phyloP scores from a whole-genome alignment of 2,113 vertebrate species.

The Symphodus melops region DNA sequence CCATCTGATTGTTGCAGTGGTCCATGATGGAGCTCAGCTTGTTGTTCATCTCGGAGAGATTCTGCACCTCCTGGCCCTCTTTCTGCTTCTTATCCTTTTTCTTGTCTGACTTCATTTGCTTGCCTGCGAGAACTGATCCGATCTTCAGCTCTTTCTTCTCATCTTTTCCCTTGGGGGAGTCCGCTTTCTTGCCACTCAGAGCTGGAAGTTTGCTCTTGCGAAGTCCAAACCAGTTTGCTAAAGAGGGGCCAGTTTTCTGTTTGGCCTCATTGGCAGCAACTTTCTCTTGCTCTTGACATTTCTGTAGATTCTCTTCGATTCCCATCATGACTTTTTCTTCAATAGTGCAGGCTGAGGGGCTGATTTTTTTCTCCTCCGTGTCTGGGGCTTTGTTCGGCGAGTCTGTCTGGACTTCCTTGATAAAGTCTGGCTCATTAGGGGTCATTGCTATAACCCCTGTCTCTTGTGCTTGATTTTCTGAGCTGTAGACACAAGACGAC shows the following conservation, averaged over 20 bases:
- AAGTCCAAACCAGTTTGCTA: conserved; percentile 95
- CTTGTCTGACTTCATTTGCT: conserved; percentile 87
- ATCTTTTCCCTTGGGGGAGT: conserved; percentile 85
- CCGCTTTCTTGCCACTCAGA: conserved; percentile 85
- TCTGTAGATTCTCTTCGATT: conserved; percentile 92
- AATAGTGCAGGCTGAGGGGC: conserved; percentile 84
- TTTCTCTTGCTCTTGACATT: conserved; percentile 88
- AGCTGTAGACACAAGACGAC: conserved; percentile 53
- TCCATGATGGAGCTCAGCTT: conserved; percentile 81
- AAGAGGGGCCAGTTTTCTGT: conserved; percentile 86
- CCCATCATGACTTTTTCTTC: conserved; percentile 97
- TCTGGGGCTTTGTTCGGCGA: conserved; percentile 51
- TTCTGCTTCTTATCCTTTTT: conserved; percentile 89
- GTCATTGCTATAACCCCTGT: conserved; percentile 45
- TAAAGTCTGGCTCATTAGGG: conserved; percentile 71
- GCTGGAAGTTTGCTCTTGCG: conserved; percentile 91
- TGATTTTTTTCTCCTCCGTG: conserved; percentile 71
- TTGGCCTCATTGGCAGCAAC: conserved; percentile 81
- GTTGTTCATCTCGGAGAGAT: conserved; percentile 66
- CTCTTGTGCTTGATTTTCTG: conserved; percentile 67
- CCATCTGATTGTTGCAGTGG: conserved; percentile 80
- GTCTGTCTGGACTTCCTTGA: conserved; percentile 68
- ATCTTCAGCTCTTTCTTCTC: conserved; percentile 90
- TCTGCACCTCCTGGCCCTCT: conserved; percentile 80
- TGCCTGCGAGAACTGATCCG: conserved; percentile 86